Percentiles rank a stretch among this genome's conserved stretches.
These are phyloP conservation scores for Cercopithecus neglectus DNA, from an alignment of 2,797 vertebrate genomes.

Conservation along the genomic window DNA sequence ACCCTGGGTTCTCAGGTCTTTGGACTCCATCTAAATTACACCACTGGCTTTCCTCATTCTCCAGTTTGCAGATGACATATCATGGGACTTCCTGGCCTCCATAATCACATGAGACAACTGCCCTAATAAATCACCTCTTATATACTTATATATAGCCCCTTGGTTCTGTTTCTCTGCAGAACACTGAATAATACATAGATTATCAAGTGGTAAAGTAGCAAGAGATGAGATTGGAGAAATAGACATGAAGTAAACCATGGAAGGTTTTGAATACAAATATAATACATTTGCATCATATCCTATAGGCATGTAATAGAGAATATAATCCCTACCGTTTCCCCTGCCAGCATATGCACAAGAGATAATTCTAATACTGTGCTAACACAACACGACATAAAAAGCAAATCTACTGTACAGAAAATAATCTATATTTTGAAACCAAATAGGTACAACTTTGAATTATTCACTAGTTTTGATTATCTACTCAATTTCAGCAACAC, in stretches of 20 bases:
- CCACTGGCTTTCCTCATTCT: not conserved
- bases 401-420: not conserved
- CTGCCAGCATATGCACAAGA: not conserved
- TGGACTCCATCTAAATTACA: not conserved
- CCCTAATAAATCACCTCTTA: not conserved
- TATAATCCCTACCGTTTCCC: not conserved
- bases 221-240: not conserved
- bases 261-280: not conserved
- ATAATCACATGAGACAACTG: not conserved
- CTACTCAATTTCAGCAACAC: not conserved
- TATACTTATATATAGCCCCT: not conserved
- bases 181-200: not conserved
- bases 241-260: not conserved
- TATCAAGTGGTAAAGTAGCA: not conserved
- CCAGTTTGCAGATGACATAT: not conserved
- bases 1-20: not conserved
- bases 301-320: not conserved
- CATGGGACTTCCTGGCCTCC: no score
- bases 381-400: not conserved
- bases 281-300: not conserved
- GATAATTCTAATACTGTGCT: not conserved
- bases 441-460: not conserved
- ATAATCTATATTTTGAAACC: not conserved
- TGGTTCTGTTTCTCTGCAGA: not conserved
- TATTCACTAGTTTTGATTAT: not conserved